These are phyloP conservation scores for Euplexia lucipara DNA, from an alignment of 2,888 invertebrate species.

Conservation along the genomic window DNA sequence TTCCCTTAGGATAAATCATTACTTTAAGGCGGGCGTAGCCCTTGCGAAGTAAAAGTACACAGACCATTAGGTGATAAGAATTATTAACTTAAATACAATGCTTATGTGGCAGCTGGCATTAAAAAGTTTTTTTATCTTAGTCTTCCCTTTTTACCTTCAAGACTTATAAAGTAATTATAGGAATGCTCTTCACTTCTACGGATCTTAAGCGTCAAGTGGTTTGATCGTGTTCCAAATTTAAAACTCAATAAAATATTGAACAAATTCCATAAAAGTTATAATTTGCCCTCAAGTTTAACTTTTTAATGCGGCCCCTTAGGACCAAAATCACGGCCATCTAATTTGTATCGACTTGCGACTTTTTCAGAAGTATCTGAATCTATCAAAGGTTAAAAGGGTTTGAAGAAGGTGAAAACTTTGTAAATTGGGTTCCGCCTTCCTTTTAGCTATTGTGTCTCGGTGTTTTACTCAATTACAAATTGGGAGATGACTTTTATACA, in stretches of 20 bases:
- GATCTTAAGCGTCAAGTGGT: conserved; percentile 13
- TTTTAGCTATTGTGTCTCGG: conserved; percentile 68
- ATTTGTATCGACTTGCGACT: conserved; percentile 57
- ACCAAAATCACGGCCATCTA: conserved; percentile 42
- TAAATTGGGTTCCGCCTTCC: conserved; percentile 68
- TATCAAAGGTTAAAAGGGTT: conserved; percentile 69
- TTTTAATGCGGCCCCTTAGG: conserved; percentile 41
- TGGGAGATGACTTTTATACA: conserved; percentile 42
- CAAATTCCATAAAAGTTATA: conserved; percentile 41
- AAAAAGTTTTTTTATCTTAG: too few relatives aligned
- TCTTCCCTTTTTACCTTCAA: background rate
- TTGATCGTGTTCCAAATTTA: conserved; percentile 24
- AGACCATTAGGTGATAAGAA: too few relatives aligned
- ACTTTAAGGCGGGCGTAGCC: too few relatives aligned
- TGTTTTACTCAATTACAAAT: conserved; percentile 68
- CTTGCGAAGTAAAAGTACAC: too few relatives aligned
- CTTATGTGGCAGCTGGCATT: too few relatives aligned
- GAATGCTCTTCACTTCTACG: conserved; percentile 1
- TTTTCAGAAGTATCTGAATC: conserved; percentile 59
- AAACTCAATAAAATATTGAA: conserved; percentile 49
- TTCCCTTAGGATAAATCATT: too few relatives aligned
- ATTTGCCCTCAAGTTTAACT: conserved; percentile 40
- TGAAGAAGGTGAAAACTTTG: conserved; percentile 68
- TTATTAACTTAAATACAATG: too few relatives aligned
- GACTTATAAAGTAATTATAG: background rate